Evolutionary conservation across 2,113 vertebrate species (phyloP).

Genomic region (Mohoua ochrocephala): DNA sequence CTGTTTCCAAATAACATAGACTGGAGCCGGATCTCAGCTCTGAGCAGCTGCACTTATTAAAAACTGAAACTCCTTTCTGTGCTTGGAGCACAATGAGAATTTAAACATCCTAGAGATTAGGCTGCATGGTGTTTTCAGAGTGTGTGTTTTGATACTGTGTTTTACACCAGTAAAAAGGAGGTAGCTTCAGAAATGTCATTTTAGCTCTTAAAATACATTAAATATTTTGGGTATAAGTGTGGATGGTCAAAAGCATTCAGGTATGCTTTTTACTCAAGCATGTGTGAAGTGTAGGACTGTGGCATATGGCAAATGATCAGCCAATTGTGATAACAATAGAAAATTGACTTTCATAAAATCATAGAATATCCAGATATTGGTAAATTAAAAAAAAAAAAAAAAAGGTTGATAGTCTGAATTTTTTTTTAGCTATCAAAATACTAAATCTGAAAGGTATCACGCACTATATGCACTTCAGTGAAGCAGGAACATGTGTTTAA

Average conservation of each 20-base stretch:
- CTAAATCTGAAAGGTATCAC: neutral
- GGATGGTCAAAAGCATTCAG: neutral
- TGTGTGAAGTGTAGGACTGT: neutral
- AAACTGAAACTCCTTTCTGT: neutral
- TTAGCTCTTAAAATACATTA: neutral
- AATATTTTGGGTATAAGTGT: neutral
- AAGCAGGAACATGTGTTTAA: neutral
- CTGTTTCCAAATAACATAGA: neutral
- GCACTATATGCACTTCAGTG: neutral
- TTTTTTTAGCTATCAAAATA: neutral
- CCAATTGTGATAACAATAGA: neutral
- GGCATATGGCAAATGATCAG: neutral
- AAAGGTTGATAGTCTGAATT: neutral
- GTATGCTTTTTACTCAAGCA: neutral
- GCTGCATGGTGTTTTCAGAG: neutral
- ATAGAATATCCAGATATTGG: neutral
- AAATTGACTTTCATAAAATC: neutral
- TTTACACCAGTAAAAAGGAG: neutral
- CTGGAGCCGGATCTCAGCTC: neutral
- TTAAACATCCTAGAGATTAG: neutral
- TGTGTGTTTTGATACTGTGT: neutral
- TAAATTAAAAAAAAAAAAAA: neutral
- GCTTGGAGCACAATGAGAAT: neutral
- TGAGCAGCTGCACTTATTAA: neutral
- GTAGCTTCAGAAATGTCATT: neutral